Evolutionary conservation across 2,113 vertebrate genomes (phyloP).

Genomic region (Pomatorhinus ruficollis): DNA sequence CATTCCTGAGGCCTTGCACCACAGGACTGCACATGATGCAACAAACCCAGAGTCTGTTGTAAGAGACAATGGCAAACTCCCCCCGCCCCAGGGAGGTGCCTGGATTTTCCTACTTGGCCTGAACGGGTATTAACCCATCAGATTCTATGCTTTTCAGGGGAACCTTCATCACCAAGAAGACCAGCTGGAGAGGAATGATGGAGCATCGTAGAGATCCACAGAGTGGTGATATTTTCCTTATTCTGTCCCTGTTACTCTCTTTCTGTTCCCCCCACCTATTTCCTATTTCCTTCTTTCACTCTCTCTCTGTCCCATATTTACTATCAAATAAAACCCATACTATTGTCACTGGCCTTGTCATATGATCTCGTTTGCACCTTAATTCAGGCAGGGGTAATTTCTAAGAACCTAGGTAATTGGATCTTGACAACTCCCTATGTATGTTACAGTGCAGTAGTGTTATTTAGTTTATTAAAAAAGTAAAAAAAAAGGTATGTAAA

Average conservation of each 20-base stretch:
- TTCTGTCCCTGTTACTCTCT: not conserved
- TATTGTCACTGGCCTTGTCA: not conserved
- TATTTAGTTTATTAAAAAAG: not conserved
- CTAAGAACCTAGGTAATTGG: not conserved
- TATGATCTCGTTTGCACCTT: not conserved
- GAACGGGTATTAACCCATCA: not conserved
- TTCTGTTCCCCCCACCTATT: not conserved
- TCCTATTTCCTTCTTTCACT: not conserved
- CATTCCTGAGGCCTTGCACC: not conserved
- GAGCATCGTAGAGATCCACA: fast-evolving
- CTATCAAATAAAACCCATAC: not conserved
- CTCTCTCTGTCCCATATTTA: too few species aligned
- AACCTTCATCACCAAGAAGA: not conserved
- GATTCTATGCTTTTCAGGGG: not conserved
- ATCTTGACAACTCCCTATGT: not conserved
- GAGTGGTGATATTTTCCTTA: not conserved
- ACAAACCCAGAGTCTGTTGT: not conserved
- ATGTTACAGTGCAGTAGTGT: not conserved
- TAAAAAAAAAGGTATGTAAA: not conserved
- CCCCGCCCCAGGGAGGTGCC: not conserved
- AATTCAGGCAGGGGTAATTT: not conserved
- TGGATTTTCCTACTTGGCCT: not conserved
- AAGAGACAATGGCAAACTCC: not conserved
- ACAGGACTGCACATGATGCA: not conserved
- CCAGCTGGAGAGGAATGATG: not conserved